Evolutionary conservation across 2,797 vertebrate genomes (phyloP), one percentile per base, ranked within the genome.

Genomic region (Tokudaia muenninki): DNA sequence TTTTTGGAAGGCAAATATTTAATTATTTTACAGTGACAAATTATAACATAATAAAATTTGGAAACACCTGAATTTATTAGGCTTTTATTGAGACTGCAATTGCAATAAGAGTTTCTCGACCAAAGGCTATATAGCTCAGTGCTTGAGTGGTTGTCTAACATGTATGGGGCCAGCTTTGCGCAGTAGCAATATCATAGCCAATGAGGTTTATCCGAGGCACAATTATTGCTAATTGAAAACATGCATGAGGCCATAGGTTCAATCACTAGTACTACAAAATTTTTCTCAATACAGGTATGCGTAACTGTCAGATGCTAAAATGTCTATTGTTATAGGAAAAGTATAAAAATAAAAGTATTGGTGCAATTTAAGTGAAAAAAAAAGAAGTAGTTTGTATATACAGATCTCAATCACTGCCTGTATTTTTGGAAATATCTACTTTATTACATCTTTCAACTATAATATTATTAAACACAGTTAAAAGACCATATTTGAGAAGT

Each of bases 1-100:
- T 86, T 47, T 57, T 61, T 29, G 16, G 29, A 86, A 31, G 47
- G 17, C 41, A 94, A 77, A 59, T 86, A 74, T 61, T 91, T 47
- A 86, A 77, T 72, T 72, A 91, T 47, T 57, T 91, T 5, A 50
- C 83, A 94, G 22, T 61, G 72, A 93, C 22, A 13, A 93, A 72
- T 75, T 83, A 29, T 12, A 80, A 14, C 44, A 87, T 82, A 87
- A 91, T 13, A 92, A 94, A 92, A 87, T 82, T 89, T 17, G 83
- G 34, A 77, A 77, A 29, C 67, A 77, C 4, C 14, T 34, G 61
- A 52, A 19, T 37, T 78, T 41, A 0, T 24, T 83, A 87, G 22
- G 14, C 12, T 96, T 19, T 96, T 92, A 26, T 91, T 90, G 11
- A 94, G 31, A 92, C 55, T 17, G 67, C 10, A 9, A 1, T 16